Evolutionary conservation across 2,797 vertebrate species (phyloP), one percentile per base, ranked within the genome.

Genomic region (Gymnodraco acuticeps): DNA sequence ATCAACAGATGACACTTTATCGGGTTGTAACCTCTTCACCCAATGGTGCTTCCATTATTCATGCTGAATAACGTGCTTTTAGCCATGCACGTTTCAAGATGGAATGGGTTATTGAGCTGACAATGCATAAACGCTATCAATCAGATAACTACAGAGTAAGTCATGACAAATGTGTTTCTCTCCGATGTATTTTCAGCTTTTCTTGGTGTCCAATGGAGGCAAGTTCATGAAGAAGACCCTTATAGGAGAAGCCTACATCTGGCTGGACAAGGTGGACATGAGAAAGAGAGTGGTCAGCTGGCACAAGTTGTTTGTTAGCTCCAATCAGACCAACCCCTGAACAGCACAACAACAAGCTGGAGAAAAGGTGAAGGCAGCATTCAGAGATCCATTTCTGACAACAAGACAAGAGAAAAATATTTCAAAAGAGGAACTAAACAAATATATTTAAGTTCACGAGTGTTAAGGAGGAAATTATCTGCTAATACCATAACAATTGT

Each of bases 201-300:
- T 99, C 81, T 93, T 99, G 85, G 97, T 99, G 78, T 99, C 98
- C 76, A 99, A 98, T 27, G 98, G 98, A 88, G 98, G 98, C 27
- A 99, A 99, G 91, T 99, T 99, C 93, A 94, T 99, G 96, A 99
- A 99, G 95, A 99, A 99, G 95, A 99, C 98, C 17, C 89, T 99
- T 86, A 99, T 99, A 76, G 98, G 98, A 0, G 98, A 99, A 92
- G 98, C 98, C 72, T 99, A 97, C 92, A 97, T 99, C 92, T 99
- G 97, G 97, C 94, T 99, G 85, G 98, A 99, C 94, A 99, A 99
- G 94, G 97, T 99, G 91, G 98, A 99, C 94, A 97, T 99, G 95
- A 96, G 98, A 86, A 99, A 99, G 94, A 95, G 98, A 88, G 96
- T 96, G 81, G 98, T 99, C 87, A 99, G 98, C 94, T 99, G 98